A percentile compares a stretch with the other conserved stretches of the same genome.
Conservation (phyloP, 2,797 vertebrate species). For the Pogonophryne albipinna region DNA sequence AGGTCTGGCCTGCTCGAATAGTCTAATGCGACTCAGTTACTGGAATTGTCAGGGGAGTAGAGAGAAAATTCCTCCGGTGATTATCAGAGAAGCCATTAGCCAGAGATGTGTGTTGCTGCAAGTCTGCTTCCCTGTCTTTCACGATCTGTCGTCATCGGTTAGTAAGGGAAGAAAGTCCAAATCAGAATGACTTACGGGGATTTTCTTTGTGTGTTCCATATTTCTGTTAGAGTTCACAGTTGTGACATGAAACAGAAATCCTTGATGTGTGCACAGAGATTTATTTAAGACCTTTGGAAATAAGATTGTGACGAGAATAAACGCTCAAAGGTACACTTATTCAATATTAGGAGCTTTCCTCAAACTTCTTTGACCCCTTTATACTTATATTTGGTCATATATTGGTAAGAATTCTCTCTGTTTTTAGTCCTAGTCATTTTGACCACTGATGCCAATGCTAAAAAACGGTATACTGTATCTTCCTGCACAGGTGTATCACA, state of each 20-base stretch:
- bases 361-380: no score
- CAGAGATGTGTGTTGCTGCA: neutral
- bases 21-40: constrained; percentile 7
- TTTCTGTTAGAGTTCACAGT: neutral
- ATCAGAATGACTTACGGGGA: neutral
- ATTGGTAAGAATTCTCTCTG: no score
- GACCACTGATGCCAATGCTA: no score
- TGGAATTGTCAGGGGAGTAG: neutral
- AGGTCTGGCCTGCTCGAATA: neutral
- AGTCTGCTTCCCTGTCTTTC: neutral
- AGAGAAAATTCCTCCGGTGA: constrained; percentile 14
- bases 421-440: no score
- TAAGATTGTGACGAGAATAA: neutral
- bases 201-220: neutral
- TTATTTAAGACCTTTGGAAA: neutral
- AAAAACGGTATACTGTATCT: no score
- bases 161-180: neutral
- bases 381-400: no score
- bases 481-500: no score
- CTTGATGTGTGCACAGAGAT: neutral
- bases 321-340: no score
- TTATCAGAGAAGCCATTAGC: neutral
- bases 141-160: neutral
- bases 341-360: no score
- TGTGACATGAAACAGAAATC: neutral